A percentile compares a stretch with the other conserved stretches of the same genome.
Conservation (phyloP, 2,113 vertebrate genomes). For the Boulengerochromis microlepis region DNA sequence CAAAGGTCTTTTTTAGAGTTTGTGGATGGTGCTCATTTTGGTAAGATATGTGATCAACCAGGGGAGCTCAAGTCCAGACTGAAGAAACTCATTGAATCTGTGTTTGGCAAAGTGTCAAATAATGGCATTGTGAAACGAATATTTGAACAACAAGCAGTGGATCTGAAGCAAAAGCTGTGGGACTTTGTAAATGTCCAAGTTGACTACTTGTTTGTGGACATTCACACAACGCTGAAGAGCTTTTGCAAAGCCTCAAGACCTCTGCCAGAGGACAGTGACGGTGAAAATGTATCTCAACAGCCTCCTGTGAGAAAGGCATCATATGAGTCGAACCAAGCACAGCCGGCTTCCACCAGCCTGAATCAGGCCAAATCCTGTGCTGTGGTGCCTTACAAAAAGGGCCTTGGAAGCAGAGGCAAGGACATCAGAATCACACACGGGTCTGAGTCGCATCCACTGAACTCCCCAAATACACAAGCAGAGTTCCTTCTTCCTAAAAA, state of each 20-base stretch:
- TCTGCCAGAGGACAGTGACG: not conserved
- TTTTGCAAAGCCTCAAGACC: slow-evolving; percentile 53
- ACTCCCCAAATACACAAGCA: not conserved
- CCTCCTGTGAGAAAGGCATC: slow-evolving; percentile 27
- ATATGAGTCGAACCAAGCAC: not conserved
- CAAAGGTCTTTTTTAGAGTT: slow-evolving; percentile 82
- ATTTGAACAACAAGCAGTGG: slow-evolving; percentile 85
- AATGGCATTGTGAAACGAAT: slow-evolving; percentile 89
- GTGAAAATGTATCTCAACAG: slow-evolving; percentile 31
- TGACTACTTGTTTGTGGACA: slow-evolving; percentile 84
- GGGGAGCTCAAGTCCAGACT: slow-evolving; percentile 76
- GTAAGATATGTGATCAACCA: slow-evolving; percentile 74
- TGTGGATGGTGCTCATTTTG: slow-evolving; percentile 80
- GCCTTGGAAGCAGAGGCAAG: slow-evolving; percentile 74
- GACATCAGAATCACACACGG: slow-evolving; percentile 62
- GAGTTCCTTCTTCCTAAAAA: not conserved
- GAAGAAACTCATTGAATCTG: slow-evolving; percentile 79
- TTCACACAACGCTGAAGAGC: slow-evolving; percentile 71
- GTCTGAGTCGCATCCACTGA: not conserved
- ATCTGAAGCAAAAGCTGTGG: slow-evolving; percentile 93
- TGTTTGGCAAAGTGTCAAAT: slow-evolving; percentile 81
- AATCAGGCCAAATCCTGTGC: not conserved
- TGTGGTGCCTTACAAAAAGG: slow-evolving; percentile 35
- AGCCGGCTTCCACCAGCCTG: not conserved
- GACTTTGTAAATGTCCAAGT: slow-evolving; percentile 90